Evolutionary conservation across 1,140 invertebrate genomes (phyloP).

Genomic region (Monochamus saltuarius): DNA sequence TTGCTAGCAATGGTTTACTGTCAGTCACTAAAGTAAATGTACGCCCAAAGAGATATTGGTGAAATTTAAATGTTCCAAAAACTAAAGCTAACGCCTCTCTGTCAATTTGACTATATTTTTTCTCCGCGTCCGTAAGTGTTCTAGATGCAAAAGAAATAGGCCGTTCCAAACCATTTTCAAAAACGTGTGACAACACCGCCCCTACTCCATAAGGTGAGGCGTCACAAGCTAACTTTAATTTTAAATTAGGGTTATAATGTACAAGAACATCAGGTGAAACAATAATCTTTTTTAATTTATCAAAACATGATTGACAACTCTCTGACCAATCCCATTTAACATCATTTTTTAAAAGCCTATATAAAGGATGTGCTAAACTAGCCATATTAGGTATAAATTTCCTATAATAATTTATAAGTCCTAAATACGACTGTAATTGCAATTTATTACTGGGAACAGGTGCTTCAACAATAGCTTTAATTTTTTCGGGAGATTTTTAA

Average conservation of each 20-base stretch:
- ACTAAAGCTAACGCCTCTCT: constrained; percentile 58
- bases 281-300: constrained; percentile 40
- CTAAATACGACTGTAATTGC: constrained; percentile 39
- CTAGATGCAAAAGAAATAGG: constrained; percentile 54
- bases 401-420: constrained; percentile 46
- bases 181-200: constrained; percentile 34
- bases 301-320: constrained; percentile 33
- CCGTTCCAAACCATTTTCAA: constrained; percentile 42
- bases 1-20: constrained; percentile 53
- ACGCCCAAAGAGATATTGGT: constrained; percentile 56
- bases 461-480: constrained; percentile 28
- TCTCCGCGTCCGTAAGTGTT: constrained; percentile 50
- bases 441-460: constrained; percentile 7
- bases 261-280: constrained; percentile 34
- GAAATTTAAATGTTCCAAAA: constrained; percentile 57
- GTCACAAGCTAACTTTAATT: constrained; percentile 28
- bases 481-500: constrained; percentile 34
- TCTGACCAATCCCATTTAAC: constrained; percentile 48
- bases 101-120: constrained; percentile 57
- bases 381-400: constrained; percentile 39
- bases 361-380: constrained; percentile 28
- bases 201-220: constrained; percentile 36
- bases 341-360: constrained; percentile 43
- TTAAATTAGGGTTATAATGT: constrained; percentile 32
- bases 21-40: constrained; percentile 56